A percentile compares a stretch with the other conserved stretches of the same genome.
phyloP scores from a whole-genome alignment of 2,888 invertebrate genomes.

The Gymnocheta viridis region DNA sequence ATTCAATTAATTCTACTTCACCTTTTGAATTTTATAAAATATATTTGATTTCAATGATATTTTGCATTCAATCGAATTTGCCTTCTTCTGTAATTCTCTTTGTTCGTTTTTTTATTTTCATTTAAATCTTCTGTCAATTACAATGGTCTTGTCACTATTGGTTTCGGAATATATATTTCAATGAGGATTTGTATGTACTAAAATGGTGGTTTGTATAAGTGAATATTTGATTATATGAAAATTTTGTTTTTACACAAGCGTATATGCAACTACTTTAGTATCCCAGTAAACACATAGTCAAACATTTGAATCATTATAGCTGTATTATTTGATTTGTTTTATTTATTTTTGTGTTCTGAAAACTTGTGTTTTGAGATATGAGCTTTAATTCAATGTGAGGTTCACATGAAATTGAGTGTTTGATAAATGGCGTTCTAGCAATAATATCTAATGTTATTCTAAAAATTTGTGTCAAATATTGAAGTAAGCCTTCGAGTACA shows the following conservation, averaged over 20 bases:
- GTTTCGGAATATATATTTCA: neutral
- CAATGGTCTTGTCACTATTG: slow-evolving; percentile 36
- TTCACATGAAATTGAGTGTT: too few relatives aligned
- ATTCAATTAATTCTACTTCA: slow-evolving; percentile 66
- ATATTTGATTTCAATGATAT: slow-evolving; percentile 62
- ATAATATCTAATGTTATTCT: too few relatives aligned
- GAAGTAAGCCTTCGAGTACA: too few relatives aligned
- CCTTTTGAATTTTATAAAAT: slow-evolving; percentile 57
- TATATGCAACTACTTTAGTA: neutral
- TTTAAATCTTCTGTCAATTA: slow-evolving; percentile 68
- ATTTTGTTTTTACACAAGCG: neutral
- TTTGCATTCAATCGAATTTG: slow-evolving; percentile 15
- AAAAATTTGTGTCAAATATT: too few relatives aligned
- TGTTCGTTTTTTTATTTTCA: slow-evolving; percentile 52
- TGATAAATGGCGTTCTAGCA: too few relatives aligned
- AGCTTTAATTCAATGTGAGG: too few relatives aligned
- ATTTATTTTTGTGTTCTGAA: too few relatives aligned
- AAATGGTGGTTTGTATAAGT: slow-evolving; percentile 2
- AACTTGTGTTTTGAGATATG: too few relatives aligned
- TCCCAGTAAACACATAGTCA: neutral
- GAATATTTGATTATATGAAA: slow-evolving; percentile 3
- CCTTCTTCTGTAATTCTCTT: neutral
- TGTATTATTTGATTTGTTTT: too few relatives aligned
- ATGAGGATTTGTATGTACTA: neutral
- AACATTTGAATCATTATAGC: neutral